Evolutionary conservation across 2,888 invertebrate genomes (phyloP), one percentile per base, ranked within the genome.

Genomic region (Augiades crinisus): DNA sequence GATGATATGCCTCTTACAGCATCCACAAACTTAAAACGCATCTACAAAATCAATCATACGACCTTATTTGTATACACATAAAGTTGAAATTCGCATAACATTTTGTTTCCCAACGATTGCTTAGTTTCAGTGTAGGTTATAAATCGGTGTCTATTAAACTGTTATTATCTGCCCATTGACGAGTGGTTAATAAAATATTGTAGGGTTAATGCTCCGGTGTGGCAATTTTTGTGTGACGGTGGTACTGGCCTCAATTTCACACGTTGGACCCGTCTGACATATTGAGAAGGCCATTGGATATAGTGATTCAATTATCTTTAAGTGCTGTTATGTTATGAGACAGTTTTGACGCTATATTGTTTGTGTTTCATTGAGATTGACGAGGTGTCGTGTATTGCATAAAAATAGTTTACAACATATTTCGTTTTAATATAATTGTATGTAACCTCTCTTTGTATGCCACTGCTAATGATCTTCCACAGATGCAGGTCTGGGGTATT

Each of bases 141-240:
- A 83, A 81, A 85, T 85, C 72, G 78, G 71, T 81, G 78, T 81
- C 82, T 82, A 87, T 87, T 85, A 85, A 87, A 82, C 73, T 76
- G 79, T 82, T 86, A 88, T 87, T 88, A 87, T 82, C 67, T 64
- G 69, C 61, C 65, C 68, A 81, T 83, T 86, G 81, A 79, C 67
- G 78, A 69, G 72, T 62, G 75, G 82, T 85, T 85, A 83, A 83
- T 82, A 85, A 82, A 86, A 84, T 86, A 86, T 85, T 81, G 83
- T 85, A 73, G 64, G 70, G 61, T 67, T 61, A 57, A 61, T 62
- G 61, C 64, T 62, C 57, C 57, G 60, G 70, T 73, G 74, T 67
- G 70, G 75, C 72, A 67, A 77, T 78, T 77, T 57, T 53, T 61
- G 56, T 63, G 61, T 68, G 68, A 46, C 59, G 62, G 55, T 64